Percentiles rank a stretch among this genome's conserved stretches.
Conservation (phyloP, 2,113 vertebrate genomes). For the Nipponia nippon region DNA sequence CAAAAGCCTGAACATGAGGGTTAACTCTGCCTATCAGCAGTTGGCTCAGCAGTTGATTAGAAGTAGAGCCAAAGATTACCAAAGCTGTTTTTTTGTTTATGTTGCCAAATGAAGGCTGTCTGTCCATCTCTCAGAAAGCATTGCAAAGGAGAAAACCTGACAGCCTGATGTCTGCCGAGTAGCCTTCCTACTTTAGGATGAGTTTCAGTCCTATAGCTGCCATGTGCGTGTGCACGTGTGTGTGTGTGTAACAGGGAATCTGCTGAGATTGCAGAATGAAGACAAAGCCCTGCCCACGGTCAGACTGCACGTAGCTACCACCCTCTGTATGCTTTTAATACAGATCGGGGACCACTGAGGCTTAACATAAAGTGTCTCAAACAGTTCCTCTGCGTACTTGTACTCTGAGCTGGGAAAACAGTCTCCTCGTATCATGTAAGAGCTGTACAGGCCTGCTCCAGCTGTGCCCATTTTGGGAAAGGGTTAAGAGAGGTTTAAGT, state of each 20-base stretch:
- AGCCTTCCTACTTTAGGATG: background rate
- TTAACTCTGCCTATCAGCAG: background rate
- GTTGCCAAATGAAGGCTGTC: background rate
- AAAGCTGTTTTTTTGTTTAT: background rate
- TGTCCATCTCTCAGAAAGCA: background rate
- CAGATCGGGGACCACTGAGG: background rate
- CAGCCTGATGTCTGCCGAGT: background rate
- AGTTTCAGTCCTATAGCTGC: background rate
- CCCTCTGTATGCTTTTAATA: background rate
- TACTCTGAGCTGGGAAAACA: background rate
- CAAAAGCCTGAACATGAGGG: background rate
- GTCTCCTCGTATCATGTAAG: background rate
- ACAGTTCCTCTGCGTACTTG: background rate
- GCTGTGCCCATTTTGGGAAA: background rate
- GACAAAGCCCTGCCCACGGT: background rate
- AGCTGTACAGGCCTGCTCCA: background rate
- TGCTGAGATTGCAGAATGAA: background rate
- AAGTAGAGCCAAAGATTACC: background rate
- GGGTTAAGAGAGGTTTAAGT: background rate
- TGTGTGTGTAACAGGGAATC: background rate
- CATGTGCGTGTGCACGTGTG: fast-evolving
- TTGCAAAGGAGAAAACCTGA: background rate
- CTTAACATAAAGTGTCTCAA: background rate
- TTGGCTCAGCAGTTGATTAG: background rate
- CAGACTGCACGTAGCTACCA: background rate